Evolutionary conservation across 1,140 invertebrate genomes (phyloP), one percentile per base, ranked within the genome.

Genomic region (Plectus sambesii): DNA sequence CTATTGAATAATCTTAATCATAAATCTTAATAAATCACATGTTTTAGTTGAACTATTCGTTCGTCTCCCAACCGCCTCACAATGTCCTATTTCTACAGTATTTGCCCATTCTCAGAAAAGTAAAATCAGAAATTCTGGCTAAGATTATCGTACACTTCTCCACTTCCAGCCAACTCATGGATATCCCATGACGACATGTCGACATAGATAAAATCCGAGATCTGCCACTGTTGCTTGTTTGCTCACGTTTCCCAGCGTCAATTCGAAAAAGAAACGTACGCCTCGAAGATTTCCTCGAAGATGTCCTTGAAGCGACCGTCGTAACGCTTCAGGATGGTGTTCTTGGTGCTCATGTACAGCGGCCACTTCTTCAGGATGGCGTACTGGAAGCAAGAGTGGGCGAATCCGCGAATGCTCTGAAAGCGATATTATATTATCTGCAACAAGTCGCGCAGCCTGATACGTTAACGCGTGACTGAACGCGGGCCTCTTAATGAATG

Each of bases 241-340:
- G 12, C 17, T 33, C 30, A 17, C 12, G 12, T 33, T 33, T 33
- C 30, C 12, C 30, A 33, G 17, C 12, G 30, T 33, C 12, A 33
- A 33, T 12, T 33, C 30, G 17, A n/a, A n/a, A n/a, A n/a, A n/a
- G n/a, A 12, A 22, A 64, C 70, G 69, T 76, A 84, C 82, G 77
- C 81, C 5, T 94, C 82, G 69, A 92, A 98, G 66, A 98, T 87
- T 40, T 93, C 87, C 74, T 96, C 82, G 76, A 99, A 98, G 61
- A 98, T 96, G 63, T 99, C 90, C 72, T 98, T 98, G 72, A 98
- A 99, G 54, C 89, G 78, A 0, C 93, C 93, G 73, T 98, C 93
- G 69, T 99, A 99, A 57, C 83, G 82, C 72, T 98, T 99, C 15
- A 99, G 77, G 69, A 99, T 98, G 0, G 93, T 99, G 68, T 98